Conservation (phyloP, 2,113 vertebrate genomes). For the Pluvianellus socialis region DNA sequence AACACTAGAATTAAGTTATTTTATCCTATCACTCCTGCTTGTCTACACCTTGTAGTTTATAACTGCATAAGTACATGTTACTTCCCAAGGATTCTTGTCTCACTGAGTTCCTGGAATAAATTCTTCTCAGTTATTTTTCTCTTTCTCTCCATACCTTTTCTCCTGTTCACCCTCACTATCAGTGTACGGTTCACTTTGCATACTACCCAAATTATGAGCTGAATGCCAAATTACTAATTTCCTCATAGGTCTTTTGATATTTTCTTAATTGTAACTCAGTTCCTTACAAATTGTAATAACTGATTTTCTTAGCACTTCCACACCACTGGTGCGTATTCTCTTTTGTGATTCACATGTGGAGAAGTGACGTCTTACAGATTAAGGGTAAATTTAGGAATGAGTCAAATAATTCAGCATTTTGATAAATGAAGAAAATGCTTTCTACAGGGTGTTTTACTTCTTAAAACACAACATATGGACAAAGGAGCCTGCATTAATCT, state of each 20-base stretch:
- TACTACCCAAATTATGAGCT: not conserved
- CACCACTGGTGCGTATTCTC: not conserved
- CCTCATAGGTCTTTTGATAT: not conserved
- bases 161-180: not conserved
- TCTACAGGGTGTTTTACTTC: not conserved
- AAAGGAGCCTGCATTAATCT: not conserved
- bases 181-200: not conserved
- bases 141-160: not conserved
- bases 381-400: not conserved
- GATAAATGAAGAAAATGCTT: not conserved
- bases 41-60: not conserved
- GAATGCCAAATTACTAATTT: not conserved
- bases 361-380: not conserved
- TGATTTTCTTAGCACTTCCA: not conserved
- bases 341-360: not conserved
- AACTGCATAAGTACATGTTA: not conserved
- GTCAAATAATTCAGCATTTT: not conserved
- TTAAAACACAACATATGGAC: fast-evolving
- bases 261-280: not conserved
- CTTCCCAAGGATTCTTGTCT: not conserved
- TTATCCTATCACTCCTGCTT: not conserved
- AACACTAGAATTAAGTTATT: not conserved
- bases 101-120: not conserved
- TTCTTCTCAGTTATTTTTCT: not conserved
- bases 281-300: not conserved